phyloP scores from a whole-genome alignment of 1,140 invertebrate species.

The Hesperophylax magnus region DNA sequence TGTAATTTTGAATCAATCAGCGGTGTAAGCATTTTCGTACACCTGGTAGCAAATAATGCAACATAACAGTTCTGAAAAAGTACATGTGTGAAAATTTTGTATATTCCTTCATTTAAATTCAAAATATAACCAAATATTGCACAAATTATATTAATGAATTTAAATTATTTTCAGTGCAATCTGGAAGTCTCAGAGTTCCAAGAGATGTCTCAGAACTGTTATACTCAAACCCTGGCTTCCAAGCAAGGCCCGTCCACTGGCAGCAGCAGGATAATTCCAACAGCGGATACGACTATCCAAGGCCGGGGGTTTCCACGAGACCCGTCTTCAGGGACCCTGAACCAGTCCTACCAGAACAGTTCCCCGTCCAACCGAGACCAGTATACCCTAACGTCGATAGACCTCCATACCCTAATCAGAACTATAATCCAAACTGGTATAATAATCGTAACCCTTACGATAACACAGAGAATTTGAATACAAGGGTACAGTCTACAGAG shows the following conservation, averaged over 20 bases:
- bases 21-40: no score
- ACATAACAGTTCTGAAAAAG: no score
- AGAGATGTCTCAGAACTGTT: slow-evolving; percentile 51
- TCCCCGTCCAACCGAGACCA: slow-evolving; percentile 36
- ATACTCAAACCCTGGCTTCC: slow-evolving; percentile 19
- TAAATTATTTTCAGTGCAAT: slow-evolving; percentile 40
- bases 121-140: not conserved
- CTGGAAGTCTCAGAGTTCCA: slow-evolving; percentile 1
- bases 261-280: slow-evolving; percentile 19
- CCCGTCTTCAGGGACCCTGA: slow-evolving; percentile 40
- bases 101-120: no score
- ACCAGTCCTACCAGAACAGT: not conserved
- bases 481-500: slow-evolving; percentile 9
- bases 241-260: slow-evolving; percentile 14
- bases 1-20: no score
- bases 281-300: slow-evolving; percentile 47
- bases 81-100: no score
- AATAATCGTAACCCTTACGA: slow-evolving; percentile 3
- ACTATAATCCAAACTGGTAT: not conserved
- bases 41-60: no score
- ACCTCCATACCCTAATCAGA: not conserved
- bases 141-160: no score
- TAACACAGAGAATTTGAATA: slow-evolving; percentile 7
- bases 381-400: slow-evolving; percentile 21
- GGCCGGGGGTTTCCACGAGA: slow-evolving; percentile 36